Conservation (phyloP, 2,888 invertebrate species). For the Cryptus armator region DNA sequence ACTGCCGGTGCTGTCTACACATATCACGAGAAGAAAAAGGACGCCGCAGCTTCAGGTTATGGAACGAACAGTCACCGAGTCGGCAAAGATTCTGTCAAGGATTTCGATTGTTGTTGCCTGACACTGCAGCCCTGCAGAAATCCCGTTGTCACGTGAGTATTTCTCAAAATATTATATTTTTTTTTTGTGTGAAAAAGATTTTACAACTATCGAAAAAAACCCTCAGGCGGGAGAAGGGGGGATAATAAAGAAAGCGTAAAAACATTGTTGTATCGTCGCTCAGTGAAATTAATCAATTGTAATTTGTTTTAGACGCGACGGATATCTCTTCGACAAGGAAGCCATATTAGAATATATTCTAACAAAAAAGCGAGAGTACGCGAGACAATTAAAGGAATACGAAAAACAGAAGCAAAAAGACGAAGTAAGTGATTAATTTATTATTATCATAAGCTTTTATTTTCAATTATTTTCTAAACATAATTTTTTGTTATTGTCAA, state of each 20-base stretch:
- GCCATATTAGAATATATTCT: conserved; percentile 98
- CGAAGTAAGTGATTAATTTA: conserved; percentile 85
- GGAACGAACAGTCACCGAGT: conserved; percentile 94
- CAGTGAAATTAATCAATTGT: background rate
- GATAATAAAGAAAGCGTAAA: background rate
- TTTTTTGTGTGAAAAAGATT: background rate
- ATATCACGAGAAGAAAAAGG: conserved; percentile 98
- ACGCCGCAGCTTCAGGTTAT: conserved; percentile 97
- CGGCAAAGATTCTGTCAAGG: conserved; percentile 97
- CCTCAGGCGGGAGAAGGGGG: too few species aligned
- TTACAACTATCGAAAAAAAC: background rate
- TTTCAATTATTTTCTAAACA: background rate
- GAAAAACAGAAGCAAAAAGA: conserved; percentile 94
- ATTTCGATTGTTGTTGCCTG: conserved; percentile 98
- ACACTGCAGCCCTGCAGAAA: conserved; percentile 98
- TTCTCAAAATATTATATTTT: conserved; percentile 8
- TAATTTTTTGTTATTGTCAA: background rate
- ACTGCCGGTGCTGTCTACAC: conserved; percentile 99
- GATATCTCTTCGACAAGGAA: conserved; percentile 98
- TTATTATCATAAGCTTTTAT: background rate
- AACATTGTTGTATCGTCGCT: background rate
- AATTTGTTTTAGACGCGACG: conserved; percentile 89
- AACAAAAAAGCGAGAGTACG: conserved; percentile 96
- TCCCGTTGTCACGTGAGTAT: conserved; percentile 93
- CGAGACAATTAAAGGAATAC: conserved; percentile 95